Evolutionary conservation across 92 coral and sea anemone species (phyloP), one percentile per base, ranked within the genome.

Genomic region (Blastomussa wellsi): DNA sequence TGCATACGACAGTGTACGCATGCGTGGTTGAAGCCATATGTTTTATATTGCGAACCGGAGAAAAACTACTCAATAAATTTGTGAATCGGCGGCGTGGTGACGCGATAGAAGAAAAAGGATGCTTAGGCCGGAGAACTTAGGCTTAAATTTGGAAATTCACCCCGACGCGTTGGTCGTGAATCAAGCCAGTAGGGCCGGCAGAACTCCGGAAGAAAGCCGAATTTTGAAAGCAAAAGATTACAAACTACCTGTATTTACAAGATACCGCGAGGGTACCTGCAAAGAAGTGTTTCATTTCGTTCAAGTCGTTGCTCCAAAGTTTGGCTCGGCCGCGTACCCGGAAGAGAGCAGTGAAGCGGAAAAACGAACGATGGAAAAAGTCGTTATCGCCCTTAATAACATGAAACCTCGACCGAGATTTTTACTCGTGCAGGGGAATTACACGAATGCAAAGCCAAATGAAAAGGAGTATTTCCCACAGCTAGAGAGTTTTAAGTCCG

Each of bases 401-500:
- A 90, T 94, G 98, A 90, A 68, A 53, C 98, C 98, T 2, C 83
- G 85, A 69, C 98, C 98, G 13, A 90, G 95, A n/a, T 94, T 94
- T 92, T 70, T 92, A 53, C 88, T 88, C 68, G 88, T 94, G 13
- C 89, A 92, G 72, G 98, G 95, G 11, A 84, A 92, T 83, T 92
- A 90, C 71, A 94, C 98, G 8, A 64, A 86, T 74, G 92, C 89
- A 32, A 88, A 80, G 31, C 89, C 92, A 15, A 88, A 87, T 19
- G 98, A 86, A 28, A 88, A 92, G 39, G 85, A 85, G 38, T 91
- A 92, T 79, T 94, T 94, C 74, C 85, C 87, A 31, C 95, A 94
- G 84, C 77, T 91, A 59, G 98, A 94, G 80, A 87, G 90, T 59
- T 94, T 94, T 59, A 94, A 94, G 76, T 79, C 85, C 0, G 84